Conservation (phyloP, 2,113 vertebrate species). For the Aythya baeri region DNA sequence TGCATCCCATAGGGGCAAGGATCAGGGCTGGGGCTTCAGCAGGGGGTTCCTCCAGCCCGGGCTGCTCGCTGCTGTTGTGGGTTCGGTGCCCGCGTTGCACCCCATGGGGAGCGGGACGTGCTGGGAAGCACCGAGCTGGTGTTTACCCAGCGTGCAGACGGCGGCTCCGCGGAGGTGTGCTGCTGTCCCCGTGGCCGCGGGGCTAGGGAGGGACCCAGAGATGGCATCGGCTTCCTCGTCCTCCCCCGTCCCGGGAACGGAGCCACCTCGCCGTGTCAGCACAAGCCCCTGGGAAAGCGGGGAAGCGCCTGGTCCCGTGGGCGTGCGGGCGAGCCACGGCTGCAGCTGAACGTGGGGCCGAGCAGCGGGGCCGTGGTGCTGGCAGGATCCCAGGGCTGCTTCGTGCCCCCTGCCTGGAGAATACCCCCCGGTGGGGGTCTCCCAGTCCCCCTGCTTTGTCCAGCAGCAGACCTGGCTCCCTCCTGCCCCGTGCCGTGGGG, state of each 20-base stretch:
- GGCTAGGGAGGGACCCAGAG: constrained; percentile 32
- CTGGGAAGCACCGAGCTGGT: neutral
- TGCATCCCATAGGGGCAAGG: accelerated
- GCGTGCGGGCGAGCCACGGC: neutral
- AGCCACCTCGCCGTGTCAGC: constrained; percentile 42
- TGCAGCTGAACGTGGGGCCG: no score
- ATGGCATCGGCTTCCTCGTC: constrained; percentile 45
- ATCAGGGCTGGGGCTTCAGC: accelerated
- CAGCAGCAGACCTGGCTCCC: neutral
- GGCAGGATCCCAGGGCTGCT: neutral
- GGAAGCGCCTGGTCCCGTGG: constrained; percentile 20
- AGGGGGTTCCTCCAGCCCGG: neutral
- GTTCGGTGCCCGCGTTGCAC: accelerated
- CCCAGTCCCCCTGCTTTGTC: no score
- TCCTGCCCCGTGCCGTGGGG: no score
- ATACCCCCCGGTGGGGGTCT: no score
- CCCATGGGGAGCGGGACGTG: neutral
- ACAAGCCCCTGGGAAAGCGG: constrained; percentile 12
- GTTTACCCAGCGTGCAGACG: neutral
- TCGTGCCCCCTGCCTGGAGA: no score
- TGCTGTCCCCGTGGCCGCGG: neutral
- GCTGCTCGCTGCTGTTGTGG: neutral
- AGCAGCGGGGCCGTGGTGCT: neutral
- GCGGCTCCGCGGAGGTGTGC: neutral
- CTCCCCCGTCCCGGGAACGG: neutral